phyloP scores from a whole-genome alignment of 2,797 vertebrate species.

The Typhlichthys subterraneus region DNA sequence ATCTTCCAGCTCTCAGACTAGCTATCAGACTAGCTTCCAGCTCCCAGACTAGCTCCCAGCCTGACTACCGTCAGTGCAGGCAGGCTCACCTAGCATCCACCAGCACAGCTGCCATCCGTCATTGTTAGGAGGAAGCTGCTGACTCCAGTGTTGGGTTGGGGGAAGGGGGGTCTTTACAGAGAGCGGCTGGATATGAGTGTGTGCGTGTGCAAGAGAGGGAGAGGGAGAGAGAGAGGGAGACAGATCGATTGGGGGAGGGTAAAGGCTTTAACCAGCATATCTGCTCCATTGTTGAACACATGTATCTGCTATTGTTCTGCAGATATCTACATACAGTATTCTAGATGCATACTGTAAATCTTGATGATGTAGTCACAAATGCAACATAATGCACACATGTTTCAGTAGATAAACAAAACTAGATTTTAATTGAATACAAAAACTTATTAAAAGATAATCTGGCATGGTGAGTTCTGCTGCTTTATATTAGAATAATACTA shows the following conservation, averaged over 20 bases:
- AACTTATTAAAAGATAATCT: no score
- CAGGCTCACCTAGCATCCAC: slow-evolving; percentile 16
- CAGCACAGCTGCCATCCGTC: slow-evolving; percentile 56
- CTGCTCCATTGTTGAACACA: slow-evolving; percentile 42
- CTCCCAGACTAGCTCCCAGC: neutral
- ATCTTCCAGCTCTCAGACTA: neutral
- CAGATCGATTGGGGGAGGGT: slow-evolving; percentile 46
- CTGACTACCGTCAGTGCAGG: neutral
- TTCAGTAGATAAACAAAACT: no score
- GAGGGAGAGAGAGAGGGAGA: neutral
- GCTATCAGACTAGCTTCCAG: neutral
- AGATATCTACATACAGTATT: neutral
- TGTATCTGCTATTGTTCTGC: slow-evolving; percentile 24
- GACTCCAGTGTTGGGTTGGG: slow-evolving; percentile 70
- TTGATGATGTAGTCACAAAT: no score
- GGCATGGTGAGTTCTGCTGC: no score
- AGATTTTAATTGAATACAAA: no score
- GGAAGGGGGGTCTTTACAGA: slow-evolving; percentile 25
- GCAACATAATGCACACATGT: no score
- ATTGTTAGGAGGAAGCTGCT: slow-evolving; percentile 73
- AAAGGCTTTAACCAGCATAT: slow-evolving; percentile 61
- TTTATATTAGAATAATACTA: no score
- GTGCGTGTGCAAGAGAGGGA: slow-evolving; percentile 30
- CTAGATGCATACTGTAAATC: no score
- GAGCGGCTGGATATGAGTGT: slow-evolving; percentile 28